Evolutionary conservation across 2,797 vertebrate genomes (phyloP).

Genomic region (Strix occidentalis): DNA sequence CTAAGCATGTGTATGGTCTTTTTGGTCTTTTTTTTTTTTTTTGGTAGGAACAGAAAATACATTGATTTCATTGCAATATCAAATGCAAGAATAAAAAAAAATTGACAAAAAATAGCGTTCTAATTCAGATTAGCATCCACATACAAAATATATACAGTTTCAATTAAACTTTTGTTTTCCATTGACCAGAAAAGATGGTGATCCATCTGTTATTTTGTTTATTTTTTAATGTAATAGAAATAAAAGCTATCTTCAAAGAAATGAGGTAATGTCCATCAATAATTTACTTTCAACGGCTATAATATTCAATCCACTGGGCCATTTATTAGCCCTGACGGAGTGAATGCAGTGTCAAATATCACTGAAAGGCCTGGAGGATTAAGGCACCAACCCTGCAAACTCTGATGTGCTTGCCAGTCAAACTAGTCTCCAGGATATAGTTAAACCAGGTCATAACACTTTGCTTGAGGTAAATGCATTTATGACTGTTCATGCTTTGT

Average conservation of each 20-base stretch:
- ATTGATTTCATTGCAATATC: neutral
- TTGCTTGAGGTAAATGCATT: slow-evolving; percentile 23
- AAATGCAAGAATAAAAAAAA: neutral
- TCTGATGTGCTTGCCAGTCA: neutral
- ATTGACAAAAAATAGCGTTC: rapidly evolving
- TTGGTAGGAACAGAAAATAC: neutral
- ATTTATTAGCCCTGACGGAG: neutral
- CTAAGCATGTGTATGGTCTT: neutral
- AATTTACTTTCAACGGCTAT: neutral
- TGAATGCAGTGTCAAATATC: neutral
- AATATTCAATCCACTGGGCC: neutral
- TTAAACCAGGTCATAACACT: slow-evolving; percentile 34
- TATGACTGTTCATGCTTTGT: neutral
- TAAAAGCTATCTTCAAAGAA: neutral
- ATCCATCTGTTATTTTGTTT: neutral
- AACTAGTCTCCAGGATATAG: slow-evolving; percentile 1
- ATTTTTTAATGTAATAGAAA: neutral
- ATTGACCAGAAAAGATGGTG: neutral
- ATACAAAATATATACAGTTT: neutral
- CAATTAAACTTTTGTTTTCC: neutral
- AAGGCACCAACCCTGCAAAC: neutral
- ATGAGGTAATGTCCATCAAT: neutral
- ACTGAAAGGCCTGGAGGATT: neutral
- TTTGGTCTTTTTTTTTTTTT: neutral
- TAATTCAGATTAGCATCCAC: neutral